Conservation (phyloP, 2,888 invertebrate species). For the Neria commutata region DNA sequence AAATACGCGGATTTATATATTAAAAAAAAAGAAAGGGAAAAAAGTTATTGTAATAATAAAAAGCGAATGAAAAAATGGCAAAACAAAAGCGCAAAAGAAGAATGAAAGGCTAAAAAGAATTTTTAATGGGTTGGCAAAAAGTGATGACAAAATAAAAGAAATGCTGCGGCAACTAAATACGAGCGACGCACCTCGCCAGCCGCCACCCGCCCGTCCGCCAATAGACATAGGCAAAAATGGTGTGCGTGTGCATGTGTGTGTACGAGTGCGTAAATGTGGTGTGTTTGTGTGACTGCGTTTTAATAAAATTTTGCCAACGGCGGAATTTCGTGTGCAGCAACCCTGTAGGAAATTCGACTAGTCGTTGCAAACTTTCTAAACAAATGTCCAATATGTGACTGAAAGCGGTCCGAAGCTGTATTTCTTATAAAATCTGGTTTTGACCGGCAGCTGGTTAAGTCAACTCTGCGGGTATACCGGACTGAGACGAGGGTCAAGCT, state of each 20-base stretch:
- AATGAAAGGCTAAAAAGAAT: background rate
- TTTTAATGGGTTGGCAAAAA: slow-evolving; percentile 38
- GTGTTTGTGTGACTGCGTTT: slow-evolving; percentile 17
- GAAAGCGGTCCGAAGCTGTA: too few relatives aligned
- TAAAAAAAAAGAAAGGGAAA: background rate
- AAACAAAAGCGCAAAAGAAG: too few relatives aligned
- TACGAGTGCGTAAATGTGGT: background rate
- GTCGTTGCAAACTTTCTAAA: background rate
- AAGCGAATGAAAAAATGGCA: too few relatives aligned
- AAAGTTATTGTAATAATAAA: too few relatives aligned
- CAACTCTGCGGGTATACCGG: too few relatives aligned
- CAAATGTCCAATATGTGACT: too few relatives aligned
- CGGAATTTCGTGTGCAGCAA: slow-evolving; percentile 29
- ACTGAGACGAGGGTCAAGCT: too few relatives aligned
- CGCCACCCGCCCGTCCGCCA: background rate
- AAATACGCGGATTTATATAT: slow-evolving; percentile 16
- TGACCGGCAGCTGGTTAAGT: too few relatives aligned
- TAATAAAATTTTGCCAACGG: slow-evolving; percentile 40
- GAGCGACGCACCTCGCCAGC: too few relatives aligned
- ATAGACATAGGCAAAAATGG: background rate
- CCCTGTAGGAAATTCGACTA: slow-evolving; percentile 1
- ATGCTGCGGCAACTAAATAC: slow-evolving; percentile 20
- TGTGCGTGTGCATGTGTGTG: slow-evolving; percentile 10
- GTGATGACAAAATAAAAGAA: slow-evolving; percentile 39
- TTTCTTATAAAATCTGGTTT: too few relatives aligned